Percentiles rank a stretch among this genome's conserved stretches.
These are phyloP conservation scores for Calliscelio sp. DNA, from an alignment of 2,888 invertebrate species.

Conservation along the genomic window DNA sequence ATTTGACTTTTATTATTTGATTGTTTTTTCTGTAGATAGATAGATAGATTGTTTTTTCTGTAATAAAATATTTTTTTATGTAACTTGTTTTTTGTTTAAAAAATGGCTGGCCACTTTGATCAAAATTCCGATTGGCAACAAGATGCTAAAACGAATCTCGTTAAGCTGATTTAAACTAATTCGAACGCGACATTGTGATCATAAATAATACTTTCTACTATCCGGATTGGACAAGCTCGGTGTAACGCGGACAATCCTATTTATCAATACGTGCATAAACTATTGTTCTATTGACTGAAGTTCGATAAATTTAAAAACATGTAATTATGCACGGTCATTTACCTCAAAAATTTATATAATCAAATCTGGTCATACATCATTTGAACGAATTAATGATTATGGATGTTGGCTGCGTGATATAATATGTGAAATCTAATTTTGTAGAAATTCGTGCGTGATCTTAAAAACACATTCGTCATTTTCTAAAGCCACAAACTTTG, in stretches of 20 bases:
- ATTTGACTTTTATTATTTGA: too few species aligned
- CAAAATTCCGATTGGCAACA: background rate
- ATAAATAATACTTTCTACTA: constrained; percentile 68
- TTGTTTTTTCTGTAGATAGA: too few species aligned
- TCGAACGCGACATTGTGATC: constrained; percentile 48
- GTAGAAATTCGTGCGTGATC: constrained; percentile 37
- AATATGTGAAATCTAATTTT: constrained; percentile 54
- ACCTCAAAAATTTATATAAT: constrained; percentile 62
- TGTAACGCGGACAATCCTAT: constrained; percentile 56
- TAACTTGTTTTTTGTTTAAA: too few species aligned
- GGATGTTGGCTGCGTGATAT: constrained; percentile 40
- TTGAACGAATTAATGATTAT: constrained; percentile 33
- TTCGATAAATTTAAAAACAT: constrained; percentile 35
- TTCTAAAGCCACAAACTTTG: constrained; percentile 5
- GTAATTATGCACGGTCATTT: constrained; percentile 63
- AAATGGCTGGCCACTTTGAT: constrained; percentile 10
- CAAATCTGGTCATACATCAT: constrained; percentile 45
- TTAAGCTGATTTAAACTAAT: constrained; percentile 63
- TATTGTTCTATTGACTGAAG: constrained; percentile 61
- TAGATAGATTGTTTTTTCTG: too few species aligned
- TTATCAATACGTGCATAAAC: constrained; percentile 59
- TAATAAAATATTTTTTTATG: too few species aligned
- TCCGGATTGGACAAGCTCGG: constrained; percentile 53
- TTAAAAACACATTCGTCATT: constrained; percentile 40
- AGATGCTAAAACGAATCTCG: constrained; percentile 49